Conservation (phyloP, 2,888 invertebrate species). For the Leistus spinibarbis region DNA sequence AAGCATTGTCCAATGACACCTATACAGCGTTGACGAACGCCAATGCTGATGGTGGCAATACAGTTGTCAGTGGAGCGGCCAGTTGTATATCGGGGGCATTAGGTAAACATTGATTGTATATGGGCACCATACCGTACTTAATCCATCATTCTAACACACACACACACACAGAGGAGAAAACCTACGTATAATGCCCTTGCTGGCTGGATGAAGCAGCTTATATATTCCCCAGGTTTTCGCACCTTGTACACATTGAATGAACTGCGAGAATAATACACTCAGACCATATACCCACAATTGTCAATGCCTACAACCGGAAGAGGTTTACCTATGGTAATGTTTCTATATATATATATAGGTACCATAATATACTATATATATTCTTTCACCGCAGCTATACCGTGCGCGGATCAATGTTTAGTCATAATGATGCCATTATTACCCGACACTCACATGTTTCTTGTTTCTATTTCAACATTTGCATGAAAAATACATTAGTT, state of each 20-base stretch:
- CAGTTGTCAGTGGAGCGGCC: constrained; percentile 15
- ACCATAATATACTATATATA: too few species aligned
- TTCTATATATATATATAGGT: too few species aligned
- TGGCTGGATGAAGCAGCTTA: constrained; percentile 40
- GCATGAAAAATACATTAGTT: too few species aligned
- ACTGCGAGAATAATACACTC: constrained; percentile 9
- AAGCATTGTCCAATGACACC: background rate
- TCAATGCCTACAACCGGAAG: constrained; percentile 11
- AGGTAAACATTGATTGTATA: constrained; percentile 57
- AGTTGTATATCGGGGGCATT: constrained; percentile 45
- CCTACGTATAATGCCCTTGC: constrained; percentile 51
- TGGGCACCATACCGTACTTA: constrained; percentile 54
- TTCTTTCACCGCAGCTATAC: background rate
- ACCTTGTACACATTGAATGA: constrained; percentile 25
- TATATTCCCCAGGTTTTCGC: constrained; percentile 17
- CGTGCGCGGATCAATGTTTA: background rate
- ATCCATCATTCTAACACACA: constrained; percentile 47
- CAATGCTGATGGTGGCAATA: background rate
- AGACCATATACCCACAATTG: constrained; percentile 14
- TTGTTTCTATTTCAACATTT: background rate
- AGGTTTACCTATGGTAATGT: constrained; percentile 14
- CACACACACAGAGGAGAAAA: background rate
- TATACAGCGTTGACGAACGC: background rate
- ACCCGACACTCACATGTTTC: background rate
- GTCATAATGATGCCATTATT: background rate